A percentile compares a stretch with the other conserved stretches of the same genome.
These are phyloP conservation scores for Aviceda subcristata DNA, from an alignment of 2,113 vertebrate species.

Conservation along the genomic window DNA sequence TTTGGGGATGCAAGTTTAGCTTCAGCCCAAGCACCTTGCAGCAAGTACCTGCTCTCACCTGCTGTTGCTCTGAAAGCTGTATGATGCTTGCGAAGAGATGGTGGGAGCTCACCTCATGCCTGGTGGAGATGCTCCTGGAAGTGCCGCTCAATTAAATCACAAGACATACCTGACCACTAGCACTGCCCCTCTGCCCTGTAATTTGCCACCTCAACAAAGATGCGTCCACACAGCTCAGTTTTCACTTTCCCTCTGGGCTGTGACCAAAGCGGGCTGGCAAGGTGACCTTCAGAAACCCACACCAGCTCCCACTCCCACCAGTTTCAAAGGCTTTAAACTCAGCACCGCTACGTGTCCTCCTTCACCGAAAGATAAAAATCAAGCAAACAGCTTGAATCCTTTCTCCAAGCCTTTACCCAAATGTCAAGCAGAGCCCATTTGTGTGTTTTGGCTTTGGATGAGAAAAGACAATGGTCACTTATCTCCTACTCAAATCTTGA, in stretches of 20 bases:
- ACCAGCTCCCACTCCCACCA: fast-evolving
- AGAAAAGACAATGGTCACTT: background rate
- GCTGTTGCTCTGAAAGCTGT: background rate
- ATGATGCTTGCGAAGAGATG: fast-evolving
- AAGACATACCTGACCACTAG: background rate
- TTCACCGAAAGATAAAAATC: fast-evolving
- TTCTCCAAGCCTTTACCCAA: background rate
- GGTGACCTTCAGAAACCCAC: background rate
- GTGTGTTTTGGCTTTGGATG: background rate
- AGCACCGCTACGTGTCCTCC: fast-evolving
- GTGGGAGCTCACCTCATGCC: fast-evolving
- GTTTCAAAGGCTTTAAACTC: background rate
- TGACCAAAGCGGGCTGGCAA: fast-evolving
- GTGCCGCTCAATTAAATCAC: background rate
- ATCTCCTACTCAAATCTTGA: background rate
- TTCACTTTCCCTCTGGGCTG: background rate
- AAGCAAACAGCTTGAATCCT: background rate
- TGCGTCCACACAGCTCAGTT: fast-evolving
- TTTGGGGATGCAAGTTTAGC: background rate
- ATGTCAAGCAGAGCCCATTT: background rate
- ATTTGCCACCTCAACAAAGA: background rate
- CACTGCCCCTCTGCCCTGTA: background rate
- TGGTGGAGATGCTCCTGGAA: background rate
- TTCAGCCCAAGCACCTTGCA: background rate
- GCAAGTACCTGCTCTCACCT: background rate